These are phyloP conservation scores for Amblyopsis hoosieri DNA, from an alignment of 2,797 vertebrate genomes.

Conservation along the genomic window DNA sequence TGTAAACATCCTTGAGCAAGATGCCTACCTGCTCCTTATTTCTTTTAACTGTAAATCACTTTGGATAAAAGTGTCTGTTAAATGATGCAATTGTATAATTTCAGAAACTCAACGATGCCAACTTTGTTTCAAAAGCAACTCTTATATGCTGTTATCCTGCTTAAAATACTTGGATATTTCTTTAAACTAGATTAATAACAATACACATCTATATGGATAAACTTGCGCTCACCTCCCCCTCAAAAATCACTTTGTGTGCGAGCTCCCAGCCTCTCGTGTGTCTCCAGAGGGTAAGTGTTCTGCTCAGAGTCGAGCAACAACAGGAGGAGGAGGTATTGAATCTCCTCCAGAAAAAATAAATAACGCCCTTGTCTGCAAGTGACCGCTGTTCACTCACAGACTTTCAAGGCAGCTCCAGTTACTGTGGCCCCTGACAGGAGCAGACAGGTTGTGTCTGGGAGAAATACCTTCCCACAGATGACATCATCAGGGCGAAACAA, in stretches of 20 bases:
- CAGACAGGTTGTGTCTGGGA: conserved; percentile 80
- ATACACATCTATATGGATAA: conserved; percentile 56
- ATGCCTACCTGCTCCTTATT: no score
- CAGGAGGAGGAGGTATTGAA: conserved; percentile 69
- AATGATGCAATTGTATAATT: no score
- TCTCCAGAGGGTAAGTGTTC: conserved; percentile 55
- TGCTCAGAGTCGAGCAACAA: conserved; percentile 49
- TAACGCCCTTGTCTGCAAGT: conserved; percentile 79
- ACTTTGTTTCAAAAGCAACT: neutral
- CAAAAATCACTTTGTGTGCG: conserved; percentile 29
- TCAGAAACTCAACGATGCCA: conserved; percentile 40
- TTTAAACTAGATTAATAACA: conserved; percentile 42
- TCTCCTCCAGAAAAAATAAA: conserved; percentile 80
- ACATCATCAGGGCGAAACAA: conserved; percentile 66
- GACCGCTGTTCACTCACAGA: conserved; percentile 76
- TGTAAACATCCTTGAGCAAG: no score
- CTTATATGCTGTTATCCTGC: neutral
- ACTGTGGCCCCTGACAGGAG: conserved; percentile 78
- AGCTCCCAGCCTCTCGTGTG: conserved; percentile 45
- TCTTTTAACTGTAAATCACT: no score
- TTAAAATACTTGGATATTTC: conserved; percentile 36
- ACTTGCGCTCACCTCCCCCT: conserved; percentile 30
- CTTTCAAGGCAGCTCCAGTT: conserved; percentile 78
- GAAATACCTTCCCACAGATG: conserved; percentile 79
- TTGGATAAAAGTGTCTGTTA: no score